Evolutionary conservation across 2,113 vertebrate species (phyloP).

Genomic region (Accipiter virgatus): DNA sequence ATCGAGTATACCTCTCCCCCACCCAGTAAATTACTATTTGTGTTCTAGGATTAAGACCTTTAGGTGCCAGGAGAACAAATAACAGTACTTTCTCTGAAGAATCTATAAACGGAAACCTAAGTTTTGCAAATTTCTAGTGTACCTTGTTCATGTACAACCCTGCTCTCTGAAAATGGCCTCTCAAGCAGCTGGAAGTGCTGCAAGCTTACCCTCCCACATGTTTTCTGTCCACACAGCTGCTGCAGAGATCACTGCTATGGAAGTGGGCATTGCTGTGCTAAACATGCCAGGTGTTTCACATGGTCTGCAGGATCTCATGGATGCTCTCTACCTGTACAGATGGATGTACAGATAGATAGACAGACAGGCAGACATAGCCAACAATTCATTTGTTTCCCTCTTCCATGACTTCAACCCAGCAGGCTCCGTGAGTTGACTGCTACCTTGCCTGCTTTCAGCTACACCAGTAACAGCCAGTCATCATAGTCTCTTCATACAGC

Average conservation of each 20-base stretch:
- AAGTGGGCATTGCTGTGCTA: neutral
- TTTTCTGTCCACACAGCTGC: neutral
- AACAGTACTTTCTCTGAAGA: neutral
- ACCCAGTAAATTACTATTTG: neutral
- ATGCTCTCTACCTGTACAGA: neutral
- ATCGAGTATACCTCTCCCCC: neutral
- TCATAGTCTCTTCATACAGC: neutral
- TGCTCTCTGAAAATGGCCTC: neutral
- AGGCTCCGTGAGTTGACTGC: fast-evolving
- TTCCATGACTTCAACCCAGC: neutral
- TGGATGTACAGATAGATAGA: too few species aligned
- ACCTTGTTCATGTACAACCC: neutral
- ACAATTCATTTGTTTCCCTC: neutral
- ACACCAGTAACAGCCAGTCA: neutral
- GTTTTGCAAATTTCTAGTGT: neutral
- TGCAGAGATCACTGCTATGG: neutral
- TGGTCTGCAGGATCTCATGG: neutral
- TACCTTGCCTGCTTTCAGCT: neutral
- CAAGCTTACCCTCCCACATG: neutral
- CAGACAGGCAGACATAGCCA: neutral
- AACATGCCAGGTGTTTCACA: neutral
- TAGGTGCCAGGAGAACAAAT: neutral
- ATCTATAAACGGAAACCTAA: neutral
- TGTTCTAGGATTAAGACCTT: neutral
- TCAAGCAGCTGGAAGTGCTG: neutral